A percentile compares a stretch with the other conserved stretches of the same genome.
Conservation (phyloP, 92 coral and sea anemone genomes). For the Plumapathes pennacea region DNA sequence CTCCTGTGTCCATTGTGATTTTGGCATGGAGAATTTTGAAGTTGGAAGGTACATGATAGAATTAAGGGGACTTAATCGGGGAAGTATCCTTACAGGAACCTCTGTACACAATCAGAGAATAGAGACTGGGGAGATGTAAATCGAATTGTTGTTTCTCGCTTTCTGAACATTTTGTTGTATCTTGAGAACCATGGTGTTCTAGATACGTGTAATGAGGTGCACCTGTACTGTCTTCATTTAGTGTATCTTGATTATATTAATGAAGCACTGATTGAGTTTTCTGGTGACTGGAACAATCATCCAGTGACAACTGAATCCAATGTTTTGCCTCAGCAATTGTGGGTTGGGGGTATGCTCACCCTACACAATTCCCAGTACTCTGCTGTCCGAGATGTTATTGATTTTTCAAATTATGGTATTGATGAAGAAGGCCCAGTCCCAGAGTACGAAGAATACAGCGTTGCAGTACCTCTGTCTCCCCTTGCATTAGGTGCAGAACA, state of each 20-base stretch:
- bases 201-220: conserved; percentile 32
- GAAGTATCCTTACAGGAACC: conserved; percentile 61
- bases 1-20: conserved; percentile 50
- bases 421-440: conserved; percentile 26
- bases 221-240: conserved; percentile 35
- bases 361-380: conserved; percentile 4
- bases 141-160: conserved; percentile 24
- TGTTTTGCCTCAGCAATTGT: conserved; percentile 32
- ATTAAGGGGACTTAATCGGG: conserved; percentile 53
- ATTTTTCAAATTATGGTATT: conserved; percentile 13
- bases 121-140: conserved; percentile 63
- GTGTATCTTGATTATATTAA: conserved; percentile 33
- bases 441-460: conserved; percentile 5
- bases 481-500: conserved; percentile 8
- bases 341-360: conserved; percentile 29
- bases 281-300: conserved; percentile 48
- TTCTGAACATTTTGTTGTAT: conserved; percentile 44
- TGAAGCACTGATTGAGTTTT: conserved; percentile 21
- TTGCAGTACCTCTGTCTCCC: conserved; percentile 12
- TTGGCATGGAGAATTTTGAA: conserved; percentile 56
- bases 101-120: conserved; percentile 52
- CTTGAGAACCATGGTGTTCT: conserved; percentile 27
- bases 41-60: conserved; percentile 55
- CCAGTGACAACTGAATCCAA: conserved; percentile 42
- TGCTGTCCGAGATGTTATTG: conserved; percentile 23